phyloP scores from a whole-genome alignment of 2,113 vertebrate species.

The Pantherophis guttatus region DNA sequence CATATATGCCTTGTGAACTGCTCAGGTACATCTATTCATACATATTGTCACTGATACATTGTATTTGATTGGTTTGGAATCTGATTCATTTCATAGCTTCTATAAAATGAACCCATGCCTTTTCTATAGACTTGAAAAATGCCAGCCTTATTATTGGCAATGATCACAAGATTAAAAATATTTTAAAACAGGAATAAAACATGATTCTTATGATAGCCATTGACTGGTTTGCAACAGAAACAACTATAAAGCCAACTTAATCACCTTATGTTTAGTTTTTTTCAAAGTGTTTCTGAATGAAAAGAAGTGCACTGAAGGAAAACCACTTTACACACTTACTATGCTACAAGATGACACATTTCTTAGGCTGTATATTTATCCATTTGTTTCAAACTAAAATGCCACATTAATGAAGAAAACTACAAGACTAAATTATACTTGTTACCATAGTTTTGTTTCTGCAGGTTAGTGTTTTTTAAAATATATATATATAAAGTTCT shows the following conservation, averaged over 20 bases:
- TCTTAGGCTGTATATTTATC: constrained; percentile 24
- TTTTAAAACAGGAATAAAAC: neutral
- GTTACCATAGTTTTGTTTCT: constrained; percentile 42
- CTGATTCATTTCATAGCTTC: neutral
- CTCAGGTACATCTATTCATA: neutral
- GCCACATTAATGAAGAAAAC: constrained; percentile 39
- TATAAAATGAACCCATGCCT: neutral
- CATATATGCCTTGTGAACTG: neutral
- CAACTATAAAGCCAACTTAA: neutral
- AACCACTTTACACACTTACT: constrained; percentile 26
- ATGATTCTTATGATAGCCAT: neutral
- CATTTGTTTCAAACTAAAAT: constrained; percentile 51
- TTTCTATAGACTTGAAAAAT: neutral
- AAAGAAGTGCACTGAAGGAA: constrained; percentile 38
- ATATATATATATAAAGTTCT: constrained; percentile 30
- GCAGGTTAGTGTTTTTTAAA: constrained; percentile 23
- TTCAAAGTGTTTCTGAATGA: constrained; percentile 41
- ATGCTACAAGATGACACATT: constrained; percentile 43
- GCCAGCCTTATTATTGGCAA: neutral
- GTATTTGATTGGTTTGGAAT: neutral
- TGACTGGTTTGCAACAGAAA: neutral
- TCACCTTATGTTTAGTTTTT: neutral
- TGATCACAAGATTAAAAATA: neutral
- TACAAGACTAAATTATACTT: constrained; percentile 43
- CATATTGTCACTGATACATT: neutral